Evolutionary conservation across 2,888 invertebrate species (phyloP).

Genomic region (Mycalesis mineus): DNA sequence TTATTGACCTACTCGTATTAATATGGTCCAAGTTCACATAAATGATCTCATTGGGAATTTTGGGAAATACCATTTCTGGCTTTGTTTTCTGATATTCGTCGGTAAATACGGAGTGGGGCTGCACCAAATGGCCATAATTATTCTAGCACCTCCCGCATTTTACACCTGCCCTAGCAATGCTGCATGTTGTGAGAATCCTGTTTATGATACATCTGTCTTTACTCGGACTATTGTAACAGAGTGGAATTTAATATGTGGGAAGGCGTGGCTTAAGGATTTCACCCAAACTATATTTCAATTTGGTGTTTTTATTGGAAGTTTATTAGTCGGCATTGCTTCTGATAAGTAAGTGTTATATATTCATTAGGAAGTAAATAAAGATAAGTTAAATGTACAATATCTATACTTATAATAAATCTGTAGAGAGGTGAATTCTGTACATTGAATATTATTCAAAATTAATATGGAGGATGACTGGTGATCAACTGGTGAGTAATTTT

Average conservation of each 20-base stretch:
- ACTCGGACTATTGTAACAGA: conserved; percentile 83
- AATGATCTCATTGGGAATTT: conserved; percentile 61
- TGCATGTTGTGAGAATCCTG: conserved; percentile 72
- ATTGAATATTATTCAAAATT: no score
- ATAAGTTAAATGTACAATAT: no score
- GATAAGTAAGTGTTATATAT: conserved; percentile 77
- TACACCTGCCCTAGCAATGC: conserved; percentile 48
- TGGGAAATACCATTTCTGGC: conserved; percentile 56
- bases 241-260: conserved; percentile 85
- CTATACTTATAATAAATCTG: no score
- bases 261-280: conserved; percentile 80
- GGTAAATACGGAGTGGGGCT: conserved; percentile 73
- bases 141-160: conserved; percentile 62
- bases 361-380: no score
- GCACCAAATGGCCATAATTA: conserved; percentile 73
- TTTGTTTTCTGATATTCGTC: conserved; percentile 60
- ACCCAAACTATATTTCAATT: conserved; percentile 86
- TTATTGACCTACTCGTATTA: neutral
- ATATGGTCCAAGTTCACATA: conserved; percentile 31
- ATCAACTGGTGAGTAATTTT: no score
- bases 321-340: conserved; percentile 83
- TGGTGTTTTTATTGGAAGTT: conserved; percentile 84
- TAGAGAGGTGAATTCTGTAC: no score
- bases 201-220: conserved; percentile 80
- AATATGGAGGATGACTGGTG: no score